Percentiles rank a stretch among this genome's conserved stretches.
These are phyloP conservation scores for Myotis yumanensis DNA, from an alignment of 2,113 vertebrate genomes.

Conservation along the genomic window DNA sequence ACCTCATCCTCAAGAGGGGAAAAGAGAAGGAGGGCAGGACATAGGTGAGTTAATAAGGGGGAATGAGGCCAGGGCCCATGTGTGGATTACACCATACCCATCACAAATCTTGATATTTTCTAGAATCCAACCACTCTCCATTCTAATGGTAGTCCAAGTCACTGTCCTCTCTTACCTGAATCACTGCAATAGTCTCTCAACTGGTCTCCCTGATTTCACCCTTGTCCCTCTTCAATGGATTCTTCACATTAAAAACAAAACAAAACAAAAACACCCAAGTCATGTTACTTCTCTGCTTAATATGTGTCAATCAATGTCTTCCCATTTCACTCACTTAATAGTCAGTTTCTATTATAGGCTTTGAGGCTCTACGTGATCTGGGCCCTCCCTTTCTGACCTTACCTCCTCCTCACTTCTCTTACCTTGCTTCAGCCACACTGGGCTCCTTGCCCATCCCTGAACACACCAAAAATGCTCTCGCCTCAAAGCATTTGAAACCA, in stretches of 20 bases:
- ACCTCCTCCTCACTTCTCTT: neutral
- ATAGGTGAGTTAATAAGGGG: neutral
- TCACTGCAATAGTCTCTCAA: neutral
- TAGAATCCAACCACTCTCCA: neutral
- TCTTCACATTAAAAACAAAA: neutral
- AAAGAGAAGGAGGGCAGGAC: neutral
- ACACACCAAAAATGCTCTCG: neutral
- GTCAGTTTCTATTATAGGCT: neutral
- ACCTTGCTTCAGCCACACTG: neutral
- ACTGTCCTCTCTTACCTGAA: neutral
- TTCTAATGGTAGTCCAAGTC: neutral
- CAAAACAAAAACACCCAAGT: neutral
- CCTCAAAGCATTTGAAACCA: neutral
- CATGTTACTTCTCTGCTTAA: conserved; percentile 1
- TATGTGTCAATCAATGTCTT: neutral
- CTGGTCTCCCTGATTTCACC: neutral
- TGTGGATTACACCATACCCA: neutral
- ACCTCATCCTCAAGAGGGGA: neutral
- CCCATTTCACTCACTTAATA: neutral
- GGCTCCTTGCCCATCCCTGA: neutral
- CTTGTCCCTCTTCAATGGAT: neutral
- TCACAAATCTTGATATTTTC: neutral
- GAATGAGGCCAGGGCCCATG: neutral
- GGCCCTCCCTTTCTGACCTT: neutral
- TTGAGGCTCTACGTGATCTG: neutral